These are phyloP conservation scores for Asarcornis scutulata DNA, from an alignment of 2,113 vertebrate species.

Conservation along the genomic window DNA sequence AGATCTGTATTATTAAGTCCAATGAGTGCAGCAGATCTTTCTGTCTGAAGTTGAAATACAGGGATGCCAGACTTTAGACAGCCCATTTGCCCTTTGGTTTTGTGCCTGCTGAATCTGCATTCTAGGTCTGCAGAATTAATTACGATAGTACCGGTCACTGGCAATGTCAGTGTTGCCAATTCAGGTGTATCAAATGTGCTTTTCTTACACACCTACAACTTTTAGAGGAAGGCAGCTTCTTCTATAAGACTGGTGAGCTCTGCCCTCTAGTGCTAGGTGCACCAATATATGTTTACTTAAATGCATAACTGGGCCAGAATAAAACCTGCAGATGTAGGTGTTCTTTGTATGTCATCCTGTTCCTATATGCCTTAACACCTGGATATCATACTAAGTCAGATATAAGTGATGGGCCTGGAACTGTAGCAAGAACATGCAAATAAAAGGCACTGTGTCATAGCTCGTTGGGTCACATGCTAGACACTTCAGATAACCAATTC, in stretches of 20 bases:
- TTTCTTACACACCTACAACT: neutral
- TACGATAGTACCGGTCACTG: neutral
- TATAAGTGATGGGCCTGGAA: neutral
- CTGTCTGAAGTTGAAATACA: slow-evolving; percentile 63
- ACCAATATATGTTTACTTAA: neutral
- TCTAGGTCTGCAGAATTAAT: slow-evolving; percentile 38
- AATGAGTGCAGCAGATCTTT: slow-evolving; percentile 56
- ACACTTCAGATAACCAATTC: neutral
- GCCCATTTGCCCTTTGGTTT: slow-evolving; percentile 64
- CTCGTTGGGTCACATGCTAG: neutral
- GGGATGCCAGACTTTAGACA: slow-evolving; percentile 40
- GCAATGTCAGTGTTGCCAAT: slow-evolving; percentile 40
- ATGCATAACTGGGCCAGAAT: neutral
- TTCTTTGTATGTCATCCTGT: neutral
- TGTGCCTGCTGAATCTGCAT: slow-evolving; percentile 51
- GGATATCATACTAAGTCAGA: neutral
- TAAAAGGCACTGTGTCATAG: neutral
- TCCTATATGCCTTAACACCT: neutral
- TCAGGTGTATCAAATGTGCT: slow-evolving; percentile 22
- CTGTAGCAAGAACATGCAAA: neutral
- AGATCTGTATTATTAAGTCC: slow-evolving; percentile 69
- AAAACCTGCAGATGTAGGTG: neutral
- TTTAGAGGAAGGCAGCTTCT: neutral
- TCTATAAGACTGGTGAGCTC: neutral
- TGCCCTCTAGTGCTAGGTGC: slow-evolving; percentile 45